Percentiles rank a stretch among this genome's conserved stretches.
phyloP scores from a whole-genome alignment of 2,113 vertebrate species.

The Chloebia gouldiae region DNA sequence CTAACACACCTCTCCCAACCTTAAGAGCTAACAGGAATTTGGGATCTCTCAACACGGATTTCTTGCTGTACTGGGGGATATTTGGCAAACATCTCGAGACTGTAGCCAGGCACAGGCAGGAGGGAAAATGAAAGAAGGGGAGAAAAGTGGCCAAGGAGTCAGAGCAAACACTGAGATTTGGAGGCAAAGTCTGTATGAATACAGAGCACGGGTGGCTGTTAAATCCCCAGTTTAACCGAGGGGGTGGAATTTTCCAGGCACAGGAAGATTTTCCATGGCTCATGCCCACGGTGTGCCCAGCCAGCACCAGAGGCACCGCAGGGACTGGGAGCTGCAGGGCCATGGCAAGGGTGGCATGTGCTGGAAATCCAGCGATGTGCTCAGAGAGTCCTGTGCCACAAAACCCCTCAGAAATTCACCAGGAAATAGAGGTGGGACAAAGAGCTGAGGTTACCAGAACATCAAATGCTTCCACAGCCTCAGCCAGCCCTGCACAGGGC shows the following conservation, averaged over 20 bases:
- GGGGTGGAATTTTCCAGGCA: background rate
- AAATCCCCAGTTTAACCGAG: background rate
- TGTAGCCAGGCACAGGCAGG: slow-evolving; percentile 34
- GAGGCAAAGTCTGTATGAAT: background rate
- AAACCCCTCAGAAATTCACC: fast-evolving
- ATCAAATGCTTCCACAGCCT: fast-evolving
- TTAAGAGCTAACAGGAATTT: slow-evolving; percentile 55
- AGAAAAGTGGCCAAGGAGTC: slow-evolving; percentile 8
- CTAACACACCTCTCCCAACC: slow-evolving; percentile 62
- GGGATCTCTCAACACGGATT: slow-evolving; percentile 56
- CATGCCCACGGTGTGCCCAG: fast-evolving
- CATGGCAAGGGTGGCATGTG: fast-evolving
- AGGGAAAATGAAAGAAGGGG: background rate
- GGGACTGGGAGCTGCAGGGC: fast-evolving
- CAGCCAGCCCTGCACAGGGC: fast-evolving
- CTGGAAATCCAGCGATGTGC: fast-evolving
- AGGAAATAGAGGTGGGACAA: fast-evolving
- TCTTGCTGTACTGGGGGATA: slow-evolving; percentile 33
- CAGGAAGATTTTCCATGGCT: fast-evolving
- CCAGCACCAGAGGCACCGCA: fast-evolving
- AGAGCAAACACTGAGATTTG: slow-evolving; percentile 16
- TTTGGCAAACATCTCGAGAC: slow-evolving; percentile 62
- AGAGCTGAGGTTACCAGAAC: no score
- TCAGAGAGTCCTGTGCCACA: background rate
- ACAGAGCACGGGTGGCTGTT: background rate